Evolutionary conservation across 2,113 vertebrate genomes (phyloP).

Genomic region (Ginglymostoma cirratum): DNA sequence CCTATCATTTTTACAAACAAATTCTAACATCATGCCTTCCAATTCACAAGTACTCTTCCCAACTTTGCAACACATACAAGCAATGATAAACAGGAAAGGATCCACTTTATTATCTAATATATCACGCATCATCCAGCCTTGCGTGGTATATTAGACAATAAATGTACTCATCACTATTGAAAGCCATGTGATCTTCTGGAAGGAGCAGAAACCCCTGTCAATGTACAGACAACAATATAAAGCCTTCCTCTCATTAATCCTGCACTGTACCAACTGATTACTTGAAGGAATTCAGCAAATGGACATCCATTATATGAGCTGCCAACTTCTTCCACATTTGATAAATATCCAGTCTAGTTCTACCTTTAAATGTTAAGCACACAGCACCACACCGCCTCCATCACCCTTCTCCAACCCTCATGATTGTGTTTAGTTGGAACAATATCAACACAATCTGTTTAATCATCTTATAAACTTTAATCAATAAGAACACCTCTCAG

Average conservation of each 20-base stretch:
- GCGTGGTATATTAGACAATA: not conserved
- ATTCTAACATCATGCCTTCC: too few relatives aligned
- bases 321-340: not conserved
- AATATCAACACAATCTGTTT: not conserved
- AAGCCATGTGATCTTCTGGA: not conserved
- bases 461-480: not conserved
- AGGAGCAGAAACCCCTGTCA: not conserved
- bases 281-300: not conserved
- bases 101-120: too few relatives aligned
- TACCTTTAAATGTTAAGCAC: not conserved
- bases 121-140: not conserved
- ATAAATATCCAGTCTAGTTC: not conserved
- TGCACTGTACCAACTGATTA: not conserved
- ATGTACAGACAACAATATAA: not conserved
- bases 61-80: not conserved
- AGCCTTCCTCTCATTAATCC: not conserved
- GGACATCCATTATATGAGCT: not conserved
- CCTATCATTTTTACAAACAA: too few relatives aligned
- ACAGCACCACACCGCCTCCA: too few relatives aligned
- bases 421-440: not conserved
- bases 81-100: not conserved
- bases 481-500: not conserved
- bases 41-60: too few relatives aligned
- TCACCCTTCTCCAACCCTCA: not conserved
- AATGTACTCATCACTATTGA: not conserved